These are phyloP conservation scores for Machimus rusticus DNA, from an alignment of 2,888 invertebrate species.

Conservation along the genomic window DNA sequence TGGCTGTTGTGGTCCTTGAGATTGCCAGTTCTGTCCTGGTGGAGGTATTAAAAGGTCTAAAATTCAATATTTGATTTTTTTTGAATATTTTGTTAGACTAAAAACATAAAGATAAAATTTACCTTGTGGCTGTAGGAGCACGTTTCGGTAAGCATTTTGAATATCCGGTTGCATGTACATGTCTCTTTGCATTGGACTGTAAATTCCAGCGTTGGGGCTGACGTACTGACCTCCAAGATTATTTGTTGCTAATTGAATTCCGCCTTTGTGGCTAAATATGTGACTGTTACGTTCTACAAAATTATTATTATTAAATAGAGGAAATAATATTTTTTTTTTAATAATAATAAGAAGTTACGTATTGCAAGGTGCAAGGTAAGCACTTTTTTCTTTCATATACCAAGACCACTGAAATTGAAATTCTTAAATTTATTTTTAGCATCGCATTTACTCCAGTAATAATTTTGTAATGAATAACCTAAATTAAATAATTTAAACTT, in stretches of 20 bases:
- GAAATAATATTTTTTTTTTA: not conserved
- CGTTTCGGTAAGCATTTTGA: constrained; percentile 45
- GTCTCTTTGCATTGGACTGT: constrained; percentile 55
- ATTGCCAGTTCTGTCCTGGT: constrained; percentile 54
- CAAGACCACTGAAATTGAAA: no score
- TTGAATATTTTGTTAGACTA: not conserved
- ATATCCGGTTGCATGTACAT: constrained; percentile 53
- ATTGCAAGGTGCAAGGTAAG: no score
- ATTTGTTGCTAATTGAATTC: constrained; percentile 66
- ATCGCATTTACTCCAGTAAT: no score
- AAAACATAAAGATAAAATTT: not conserved
- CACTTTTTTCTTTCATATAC: no score
- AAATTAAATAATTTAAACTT: not conserved
- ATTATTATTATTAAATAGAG: not conserved
- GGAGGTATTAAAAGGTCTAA: constrained; percentile 47
- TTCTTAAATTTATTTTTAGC: no score
- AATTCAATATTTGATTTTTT: not conserved
- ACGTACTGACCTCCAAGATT: constrained; percentile 48
- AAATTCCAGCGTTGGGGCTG: constrained; percentile 48
- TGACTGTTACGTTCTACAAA: constrained; percentile 66
- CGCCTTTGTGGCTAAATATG: constrained; percentile 77
- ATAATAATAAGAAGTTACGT: no score
- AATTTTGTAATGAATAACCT: no score
- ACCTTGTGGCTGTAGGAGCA: constrained; percentile 49
- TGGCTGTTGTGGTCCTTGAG: constrained; percentile 10